Conservation (phyloP, 2,888 invertebrate species). For the Eupithecia pulchellata region DNA sequence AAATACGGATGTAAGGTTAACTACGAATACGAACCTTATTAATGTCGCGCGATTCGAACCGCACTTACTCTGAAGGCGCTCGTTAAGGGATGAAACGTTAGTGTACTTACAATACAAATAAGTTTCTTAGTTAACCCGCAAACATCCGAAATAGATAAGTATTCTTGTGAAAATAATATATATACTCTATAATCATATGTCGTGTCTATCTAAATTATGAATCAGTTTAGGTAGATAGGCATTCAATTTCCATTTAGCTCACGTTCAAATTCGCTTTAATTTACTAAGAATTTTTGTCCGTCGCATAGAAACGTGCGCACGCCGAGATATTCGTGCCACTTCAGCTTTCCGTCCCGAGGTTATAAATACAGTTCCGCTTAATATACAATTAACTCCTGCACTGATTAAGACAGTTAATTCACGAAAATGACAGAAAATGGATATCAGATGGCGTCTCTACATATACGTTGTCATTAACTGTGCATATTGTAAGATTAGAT, state of each 20-base stretch:
- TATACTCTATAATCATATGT: not conserved
- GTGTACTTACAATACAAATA: not conserved
- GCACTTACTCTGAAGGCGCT: not conserved
- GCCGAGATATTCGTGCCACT: constrained; percentile 39
- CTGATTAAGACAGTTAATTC: constrained; percentile 46
- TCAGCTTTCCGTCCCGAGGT: constrained; percentile 44
- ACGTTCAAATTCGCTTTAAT: constrained; percentile 31
- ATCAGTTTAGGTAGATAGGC: constrained; percentile 14
- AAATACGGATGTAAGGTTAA: too few species aligned
- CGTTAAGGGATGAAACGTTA: not conserved
- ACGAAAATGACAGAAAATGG: constrained; percentile 79
- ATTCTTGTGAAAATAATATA: not conserved
- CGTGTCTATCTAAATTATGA: not conserved
- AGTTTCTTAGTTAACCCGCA: not conserved
- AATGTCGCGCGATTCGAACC: not conserved
- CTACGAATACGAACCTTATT: too few species aligned
- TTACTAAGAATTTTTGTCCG: constrained; percentile 18
- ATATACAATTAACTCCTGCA: constrained; percentile 51
- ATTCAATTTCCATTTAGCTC: constrained; percentile 25
- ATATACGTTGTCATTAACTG: constrained; percentile 65
- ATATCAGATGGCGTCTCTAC: constrained; percentile 64
- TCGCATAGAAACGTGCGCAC: constrained; percentile 40
- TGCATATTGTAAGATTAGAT: constrained; percentile 60
- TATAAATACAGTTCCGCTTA: constrained; percentile 58
- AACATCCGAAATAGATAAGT: not conserved